Conservation (phyloP, 2,797 vertebrate genomes). For the Neosilurus hyrtlii region DNA sequence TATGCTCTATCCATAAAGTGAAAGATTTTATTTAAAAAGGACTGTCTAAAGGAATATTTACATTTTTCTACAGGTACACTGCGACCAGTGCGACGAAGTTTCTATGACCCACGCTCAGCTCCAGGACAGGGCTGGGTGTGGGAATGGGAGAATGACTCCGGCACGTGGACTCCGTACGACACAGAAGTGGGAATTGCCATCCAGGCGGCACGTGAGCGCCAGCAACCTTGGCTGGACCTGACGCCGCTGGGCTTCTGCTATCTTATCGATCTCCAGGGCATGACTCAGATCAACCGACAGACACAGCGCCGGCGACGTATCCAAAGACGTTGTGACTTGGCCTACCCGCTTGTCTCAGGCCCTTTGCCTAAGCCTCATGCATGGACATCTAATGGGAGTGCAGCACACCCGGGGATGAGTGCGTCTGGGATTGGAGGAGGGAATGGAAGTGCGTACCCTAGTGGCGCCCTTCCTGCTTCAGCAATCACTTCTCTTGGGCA, state of each 20-base stretch:
- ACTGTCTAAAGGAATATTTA: neutral
- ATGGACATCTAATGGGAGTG: conserved; percentile 68
- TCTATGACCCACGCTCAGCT: conserved; percentile 88
- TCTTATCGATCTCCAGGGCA: conserved; percentile 90
- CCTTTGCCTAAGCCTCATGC: conserved; percentile 76
- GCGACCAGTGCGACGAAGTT: conserved; percentile 88
- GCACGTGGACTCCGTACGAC: conserved; percentile 92
- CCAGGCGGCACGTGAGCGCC: conserved; percentile 88
- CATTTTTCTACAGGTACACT: conserved; percentile 81
- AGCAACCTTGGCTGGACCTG: conserved; percentile 94
- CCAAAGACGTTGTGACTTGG: conserved; percentile 85
- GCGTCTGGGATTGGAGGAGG: conserved; percentile 68
- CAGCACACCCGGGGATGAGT: conserved; percentile 65
- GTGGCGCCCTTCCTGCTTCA: conserved; percentile 72
- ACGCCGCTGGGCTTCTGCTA: conserved; percentile 90
- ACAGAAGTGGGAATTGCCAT: conserved; percentile 93
- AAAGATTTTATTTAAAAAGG: neutral
- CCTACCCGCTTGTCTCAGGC: conserved; percentile 86
- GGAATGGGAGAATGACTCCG: conserved; percentile 94
- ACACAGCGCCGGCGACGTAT: conserved; percentile 89
- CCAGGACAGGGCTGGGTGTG: conserved; percentile 92
- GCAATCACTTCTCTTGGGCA: conserved; percentile 76
- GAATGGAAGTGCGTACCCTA: conserved; percentile 75
- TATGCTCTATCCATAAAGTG: neutral
- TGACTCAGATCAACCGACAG: conserved; percentile 96